Evolutionary conservation across 2,888 invertebrate species (phyloP).

Genomic region (Disparrhopalites patrizii): DNA sequence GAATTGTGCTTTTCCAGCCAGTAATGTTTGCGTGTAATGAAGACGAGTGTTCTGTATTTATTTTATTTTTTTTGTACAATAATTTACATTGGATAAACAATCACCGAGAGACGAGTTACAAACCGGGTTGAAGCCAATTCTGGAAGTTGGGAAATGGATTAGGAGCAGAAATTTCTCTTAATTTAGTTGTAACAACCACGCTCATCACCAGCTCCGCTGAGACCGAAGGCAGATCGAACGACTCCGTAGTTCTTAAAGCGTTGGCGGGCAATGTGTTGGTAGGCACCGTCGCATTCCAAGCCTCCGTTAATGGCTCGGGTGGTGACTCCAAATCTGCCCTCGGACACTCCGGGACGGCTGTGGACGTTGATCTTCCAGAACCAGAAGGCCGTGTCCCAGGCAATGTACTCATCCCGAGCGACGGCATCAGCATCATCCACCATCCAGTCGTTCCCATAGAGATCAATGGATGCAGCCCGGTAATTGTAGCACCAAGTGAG

Average conservation of each 20-base stretch:
- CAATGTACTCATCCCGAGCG: slow-evolving; percentile 32
- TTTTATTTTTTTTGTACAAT: too few relatives aligned
- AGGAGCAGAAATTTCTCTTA: too few relatives aligned
- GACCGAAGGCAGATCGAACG: slow-evolving; percentile 18
- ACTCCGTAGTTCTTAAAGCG: slow-evolving; percentile 15
- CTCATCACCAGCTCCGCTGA: slow-evolving; percentile 13
- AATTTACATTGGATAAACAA: too few relatives aligned
- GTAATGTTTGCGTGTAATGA: too few relatives aligned
- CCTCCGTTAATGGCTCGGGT: slow-evolving; percentile 23
- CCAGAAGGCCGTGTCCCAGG: slow-evolving; percentile 42
- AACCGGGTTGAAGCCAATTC: too few relatives aligned
- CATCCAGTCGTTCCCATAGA: slow-evolving; percentile 35
- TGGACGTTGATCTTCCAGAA: slow-evolving; percentile 35
- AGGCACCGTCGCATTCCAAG: slow-evolving; percentile 14
- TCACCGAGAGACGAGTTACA: too few relatives aligned
- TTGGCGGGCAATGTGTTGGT: slow-evolving; percentile 16
- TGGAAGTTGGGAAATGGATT: too few relatives aligned
- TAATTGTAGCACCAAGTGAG: slow-evolving; percentile 45
- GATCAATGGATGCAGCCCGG: slow-evolving; percentile 26
- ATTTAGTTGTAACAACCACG: slow-evolving; percentile 25
- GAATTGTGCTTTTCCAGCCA: too few relatives aligned
- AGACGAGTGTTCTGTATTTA: too few relatives aligned
- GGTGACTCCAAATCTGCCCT: slow-evolving; percentile 15
- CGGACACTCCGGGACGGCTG: slow-evolving; percentile 6
- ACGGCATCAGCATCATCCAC: slow-evolving; percentile 35